phyloP scores from a whole-genome alignment of 2,888 invertebrate genomes.

The Ophion costatus region DNA sequence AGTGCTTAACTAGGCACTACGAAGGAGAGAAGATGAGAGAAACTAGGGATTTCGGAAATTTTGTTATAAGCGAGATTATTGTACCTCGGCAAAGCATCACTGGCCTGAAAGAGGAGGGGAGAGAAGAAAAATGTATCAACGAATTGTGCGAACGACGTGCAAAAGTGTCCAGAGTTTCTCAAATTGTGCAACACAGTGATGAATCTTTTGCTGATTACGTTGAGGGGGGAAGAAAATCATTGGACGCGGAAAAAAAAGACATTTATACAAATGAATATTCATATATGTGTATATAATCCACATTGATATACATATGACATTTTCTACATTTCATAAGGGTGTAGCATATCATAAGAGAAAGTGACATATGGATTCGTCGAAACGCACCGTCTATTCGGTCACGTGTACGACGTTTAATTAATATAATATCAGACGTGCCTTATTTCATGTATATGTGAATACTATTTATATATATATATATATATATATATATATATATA shows the following conservation, averaged over 20 bases:
- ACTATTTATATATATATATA: constrained; percentile 69
- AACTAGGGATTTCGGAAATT: constrained; percentile 54
- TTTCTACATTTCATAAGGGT: constrained; percentile 80
- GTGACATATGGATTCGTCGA: constrained; percentile 72
- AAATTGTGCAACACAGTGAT: background rate
- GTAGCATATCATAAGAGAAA: constrained; percentile 80
- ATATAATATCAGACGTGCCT: constrained; percentile 83
- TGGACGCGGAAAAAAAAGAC: constrained; percentile 57
- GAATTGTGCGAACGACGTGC: constrained; percentile 22
- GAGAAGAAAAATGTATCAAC: constrained; percentile 18
- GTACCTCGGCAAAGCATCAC: constrained; percentile 57
- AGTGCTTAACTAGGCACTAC: constrained; percentile 67
- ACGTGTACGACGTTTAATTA: constrained; percentile 77
- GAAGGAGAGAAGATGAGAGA: constrained; percentile 7
- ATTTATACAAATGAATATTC: constrained; percentile 72
- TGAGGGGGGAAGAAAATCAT: constrained; percentile 20
- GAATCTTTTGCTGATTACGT: constrained; percentile 8
- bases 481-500: constrained; percentile 4
- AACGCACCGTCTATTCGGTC: constrained; percentile 64
- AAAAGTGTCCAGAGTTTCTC: constrained; percentile 18
- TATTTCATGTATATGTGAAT: constrained; percentile 77
- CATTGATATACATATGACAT: constrained; percentile 76
- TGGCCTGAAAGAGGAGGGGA: constrained; percentile 46
- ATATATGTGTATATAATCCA: constrained; percentile 67
- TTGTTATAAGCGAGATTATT: constrained; percentile 58